Percentiles rank a stretch among this genome's conserved stretches.
These are phyloP conservation scores for Drosophila kanapiae DNA, from an alignment of 1,140 invertebrate genomes.

Conservation along the genomic window DNA sequence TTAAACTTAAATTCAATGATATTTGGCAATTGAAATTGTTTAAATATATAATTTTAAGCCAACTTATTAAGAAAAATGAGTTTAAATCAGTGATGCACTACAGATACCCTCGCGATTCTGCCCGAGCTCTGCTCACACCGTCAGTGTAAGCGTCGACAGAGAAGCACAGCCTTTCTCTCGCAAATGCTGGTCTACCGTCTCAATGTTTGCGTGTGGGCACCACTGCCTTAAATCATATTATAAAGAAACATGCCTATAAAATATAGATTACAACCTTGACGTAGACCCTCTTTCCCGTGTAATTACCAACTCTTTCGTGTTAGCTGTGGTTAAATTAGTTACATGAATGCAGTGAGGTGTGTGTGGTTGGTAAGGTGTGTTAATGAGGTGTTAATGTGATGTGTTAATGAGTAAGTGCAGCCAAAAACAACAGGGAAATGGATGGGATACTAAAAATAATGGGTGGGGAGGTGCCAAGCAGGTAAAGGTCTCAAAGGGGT, in stretches of 20 bases:
- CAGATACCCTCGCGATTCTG: too few species aligned
- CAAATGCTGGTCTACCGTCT: too few species aligned
- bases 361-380: not conserved
- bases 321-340: not conserved
- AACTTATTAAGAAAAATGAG: too few species aligned
- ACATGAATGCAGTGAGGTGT: conserved; percentile 7
- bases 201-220: too few species aligned
- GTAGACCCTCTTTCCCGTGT: not conserved
- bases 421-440: conserved; percentile 28
- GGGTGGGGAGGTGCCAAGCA: conserved; percentile 12
- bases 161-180: too few species aligned
- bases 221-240: not conserved
- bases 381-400: conserved; percentile 5
- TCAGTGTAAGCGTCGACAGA: too few species aligned
- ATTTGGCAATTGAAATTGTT: not conserved
- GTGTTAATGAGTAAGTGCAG: conserved; percentile 14
- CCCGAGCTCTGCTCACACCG: too few species aligned
- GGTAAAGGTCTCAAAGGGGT: conserved; percentile 2
- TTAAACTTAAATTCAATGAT: too few species aligned
- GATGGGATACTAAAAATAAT: conserved; percentile 7
- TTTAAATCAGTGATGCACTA: not conserved
- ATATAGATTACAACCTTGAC: not conserved
- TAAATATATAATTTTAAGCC: not conserved
- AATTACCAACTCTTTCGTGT: conserved; percentile 2
- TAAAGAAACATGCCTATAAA: not conserved